These are phyloP conservation scores for Podarcis siculus DNA, from an alignment of 2,797 vertebrate genomes.

Conservation along the genomic window DNA sequence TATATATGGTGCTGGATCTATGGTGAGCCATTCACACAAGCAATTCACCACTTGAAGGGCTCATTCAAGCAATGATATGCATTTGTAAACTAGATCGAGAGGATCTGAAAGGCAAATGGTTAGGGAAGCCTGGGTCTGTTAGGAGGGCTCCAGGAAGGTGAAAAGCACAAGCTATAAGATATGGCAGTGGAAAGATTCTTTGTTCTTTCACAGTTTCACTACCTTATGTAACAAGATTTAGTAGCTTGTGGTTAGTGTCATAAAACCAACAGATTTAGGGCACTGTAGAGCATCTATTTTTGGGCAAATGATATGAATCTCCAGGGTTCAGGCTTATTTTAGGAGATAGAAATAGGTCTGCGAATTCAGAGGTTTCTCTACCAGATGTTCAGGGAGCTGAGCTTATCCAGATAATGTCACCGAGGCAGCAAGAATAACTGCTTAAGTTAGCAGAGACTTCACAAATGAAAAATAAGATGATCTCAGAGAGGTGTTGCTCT, in stretches of 20 bases:
- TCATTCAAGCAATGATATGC: too few relatives aligned
- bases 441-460: conserved; percentile 29
- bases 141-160: not conserved
- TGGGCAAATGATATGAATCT: too few relatives aligned
- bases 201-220: not conserved
- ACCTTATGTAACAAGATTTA: not conserved
- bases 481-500: not conserved
- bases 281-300: too few relatives aligned
- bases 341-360: conserved; percentile 20
- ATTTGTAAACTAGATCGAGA: too few relatives aligned
- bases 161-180: not conserved
- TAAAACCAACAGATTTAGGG: not conserved
- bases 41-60: too few relatives aligned
- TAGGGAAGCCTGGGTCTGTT: not conserved
- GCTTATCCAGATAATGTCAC: conserved; percentile 29
- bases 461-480: conserved; percentile 36
- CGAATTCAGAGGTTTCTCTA: conserved; percentile 34
- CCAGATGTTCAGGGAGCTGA: conserved; percentile 49
- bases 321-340: not conserved
- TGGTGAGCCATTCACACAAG: too few relatives aligned
- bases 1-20: too few relatives aligned
- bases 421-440: conserved; percentile 36
- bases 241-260: not conserved
- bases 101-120: not conserved
- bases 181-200: not conserved